Evolutionary conservation across 2,113 vertebrate species (phyloP), one percentile per base, ranked within the genome.

Genomic region (Cercopithecus mona): DNA sequence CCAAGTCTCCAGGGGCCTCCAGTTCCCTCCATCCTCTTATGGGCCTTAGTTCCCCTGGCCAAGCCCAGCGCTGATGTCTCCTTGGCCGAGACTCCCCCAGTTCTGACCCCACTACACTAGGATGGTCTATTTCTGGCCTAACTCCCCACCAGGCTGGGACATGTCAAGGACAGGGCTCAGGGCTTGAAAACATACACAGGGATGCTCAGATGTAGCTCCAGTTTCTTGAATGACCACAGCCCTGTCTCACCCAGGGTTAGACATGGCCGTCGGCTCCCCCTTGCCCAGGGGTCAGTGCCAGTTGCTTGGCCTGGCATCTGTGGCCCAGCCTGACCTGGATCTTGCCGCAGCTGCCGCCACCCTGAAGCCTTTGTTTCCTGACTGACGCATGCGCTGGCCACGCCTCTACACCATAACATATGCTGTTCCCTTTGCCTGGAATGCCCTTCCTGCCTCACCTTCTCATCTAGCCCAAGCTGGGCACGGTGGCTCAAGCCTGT

Each of bases 1-100:
- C 50, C 3, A 8, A 48, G 48, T 27, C 64, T 50, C 80, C 3
- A 64, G 32, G 6, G 8, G 2, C 38, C 30, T 35, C 32, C 23
- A 2, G 11, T n/a, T 76, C 25, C 48, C 20, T 76, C 59, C 27
- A n/a, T 40, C 35, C 43, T 86, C 30, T 78, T n/a, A 55, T 1
- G 14, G 13, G 27, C 8, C 9, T 48, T 52, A 18, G 14, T 45
- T 22, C 27, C 40, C 22, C 25, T 55, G 22, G 35, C 57, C 66
- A 73, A 52, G 6, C 35, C 48, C 32, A 38, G 30, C 0, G 8
- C 35, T 32, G 22, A 8, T 8, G 52, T 80, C 75, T 43, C 0
- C 9, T 5, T 1, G 0, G 17, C 22, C 1, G 18, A 14, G 38
- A 13, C 1, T 14, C 8, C 61, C 68, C 50, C 5, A 52, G 66